Conservation (phyloP, 1,140 invertebrate species). For the Dinothrombium tinctorium region DNA sequence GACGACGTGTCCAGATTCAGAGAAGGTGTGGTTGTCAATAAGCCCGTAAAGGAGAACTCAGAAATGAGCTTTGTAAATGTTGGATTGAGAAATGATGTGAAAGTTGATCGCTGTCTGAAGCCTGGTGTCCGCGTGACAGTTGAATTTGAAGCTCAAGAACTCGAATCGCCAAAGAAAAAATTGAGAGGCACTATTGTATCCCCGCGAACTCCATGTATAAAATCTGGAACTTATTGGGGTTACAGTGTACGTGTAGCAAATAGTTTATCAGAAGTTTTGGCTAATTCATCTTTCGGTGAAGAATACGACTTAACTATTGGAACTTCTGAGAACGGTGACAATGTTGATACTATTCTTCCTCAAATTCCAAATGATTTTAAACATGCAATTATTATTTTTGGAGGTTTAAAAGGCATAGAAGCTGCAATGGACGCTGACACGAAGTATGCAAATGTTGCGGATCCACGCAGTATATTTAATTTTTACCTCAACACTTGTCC, state of each 20-base stretch:
- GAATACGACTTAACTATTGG: constrained; percentile 56
- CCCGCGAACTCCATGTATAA: constrained; percentile 41
- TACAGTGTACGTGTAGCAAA: constrained; percentile 66
- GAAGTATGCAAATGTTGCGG: constrained; percentile 36
- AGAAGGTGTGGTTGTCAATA: constrained; percentile 57
- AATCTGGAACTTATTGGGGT: constrained; percentile 80
- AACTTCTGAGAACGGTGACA: constrained; percentile 70
- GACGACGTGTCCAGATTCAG: constrained; percentile 38
- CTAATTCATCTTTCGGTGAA: constrained; percentile 47
- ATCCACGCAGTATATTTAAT: constrained; percentile 60
- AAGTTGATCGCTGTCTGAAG: constrained; percentile 46
- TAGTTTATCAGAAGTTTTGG: constrained; percentile 57
- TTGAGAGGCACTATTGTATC: constrained; percentile 20
- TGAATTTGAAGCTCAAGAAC: constrained; percentile 22
- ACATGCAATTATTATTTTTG: constrained; percentile 57
- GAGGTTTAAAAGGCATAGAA: constrained; percentile 75
- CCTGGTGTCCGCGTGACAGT: constrained; percentile 69
- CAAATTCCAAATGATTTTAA: constrained; percentile 4
- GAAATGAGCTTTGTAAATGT: constrained; percentile 56
- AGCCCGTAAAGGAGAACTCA: constrained; percentile 40
- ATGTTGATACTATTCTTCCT: constrained; percentile 42
- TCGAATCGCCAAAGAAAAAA: not conserved
- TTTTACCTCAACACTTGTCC: constrained; percentile 81
- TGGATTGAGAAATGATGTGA: constrained; percentile 39
- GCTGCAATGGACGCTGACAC: constrained; percentile 60